These are phyloP conservation scores for Lapara coniferarum DNA, from an alignment of 2,888 invertebrate species.

Conservation along the genomic window DNA sequence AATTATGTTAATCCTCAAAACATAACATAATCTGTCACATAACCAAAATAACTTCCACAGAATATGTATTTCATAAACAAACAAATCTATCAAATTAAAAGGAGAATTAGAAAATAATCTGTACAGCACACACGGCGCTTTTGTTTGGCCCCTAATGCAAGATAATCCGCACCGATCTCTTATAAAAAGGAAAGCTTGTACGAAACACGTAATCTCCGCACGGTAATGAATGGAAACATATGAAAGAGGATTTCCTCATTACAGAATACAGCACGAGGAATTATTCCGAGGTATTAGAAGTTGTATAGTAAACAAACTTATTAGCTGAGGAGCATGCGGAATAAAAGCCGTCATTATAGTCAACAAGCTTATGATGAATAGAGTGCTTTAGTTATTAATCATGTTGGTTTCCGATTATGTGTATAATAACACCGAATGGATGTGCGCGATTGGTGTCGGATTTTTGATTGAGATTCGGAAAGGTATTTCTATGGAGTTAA, in stretches of 20 bases:
- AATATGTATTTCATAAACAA: not conserved
- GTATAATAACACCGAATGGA: not conserved
- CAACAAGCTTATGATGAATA: not conserved
- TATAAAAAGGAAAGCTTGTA: slow-evolving; percentile 56
- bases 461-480: not conserved
- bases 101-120: slow-evolving; percentile 18
- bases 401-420: slow-evolving; percentile 10
- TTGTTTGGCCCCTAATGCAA: slow-evolving; percentile 56
- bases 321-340: not conserved
- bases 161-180: slow-evolving; percentile 62
- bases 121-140: slow-evolving; percentile 27
- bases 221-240: slow-evolving; percentile 50
- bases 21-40: not conserved
- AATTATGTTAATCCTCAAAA: not conserved
- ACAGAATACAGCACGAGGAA: slow-evolving; percentile 6
- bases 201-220: slow-evolving; percentile 55
- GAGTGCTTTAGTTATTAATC: slow-evolving; percentile 1
- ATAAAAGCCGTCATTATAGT: not conserved
- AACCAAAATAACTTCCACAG: not conserved
- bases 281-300: not conserved
- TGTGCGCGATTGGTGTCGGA: not conserved
- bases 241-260: slow-evolving; percentile 33
- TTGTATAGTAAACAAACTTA: not conserved
- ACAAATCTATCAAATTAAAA: slow-evolving; percentile 19
- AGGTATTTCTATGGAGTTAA: not conserved